Evolutionary conservation across 92 coral and sea anemone species (phyloP).

Genomic region (Epizoanthus illoricatus): DNA sequence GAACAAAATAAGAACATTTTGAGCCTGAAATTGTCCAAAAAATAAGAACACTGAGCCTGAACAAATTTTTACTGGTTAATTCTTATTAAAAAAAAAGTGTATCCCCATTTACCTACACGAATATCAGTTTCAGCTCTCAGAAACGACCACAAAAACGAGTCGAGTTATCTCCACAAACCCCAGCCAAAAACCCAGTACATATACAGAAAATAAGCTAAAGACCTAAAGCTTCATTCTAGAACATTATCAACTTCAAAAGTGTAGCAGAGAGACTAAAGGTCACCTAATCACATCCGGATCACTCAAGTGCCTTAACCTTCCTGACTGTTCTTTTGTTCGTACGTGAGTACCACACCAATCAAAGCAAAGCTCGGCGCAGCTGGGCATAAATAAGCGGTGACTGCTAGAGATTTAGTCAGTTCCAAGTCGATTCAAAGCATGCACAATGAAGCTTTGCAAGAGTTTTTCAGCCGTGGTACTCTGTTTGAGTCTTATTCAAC

Average conservation of each 20-base stretch:
- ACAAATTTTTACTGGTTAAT: too few relatives aligned
- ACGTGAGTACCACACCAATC: conserved; percentile 10
- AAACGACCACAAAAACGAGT: not conserved
- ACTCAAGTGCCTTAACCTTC: not conserved
- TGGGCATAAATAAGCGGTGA: not conserved
- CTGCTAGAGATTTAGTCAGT: not conserved
- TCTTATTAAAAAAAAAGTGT: too few relatives aligned
- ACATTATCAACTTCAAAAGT: not conserved
- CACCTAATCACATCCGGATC: not conserved
- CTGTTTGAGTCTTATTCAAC: conserved; percentile 3
- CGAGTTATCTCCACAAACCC: not conserved
- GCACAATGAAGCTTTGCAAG: conserved; percentile 12
- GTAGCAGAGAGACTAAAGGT: not conserved
- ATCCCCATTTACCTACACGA: too few relatives aligned
- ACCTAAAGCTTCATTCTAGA: not conserved
- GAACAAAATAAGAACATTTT: too few relatives aligned
- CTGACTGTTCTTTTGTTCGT: conserved; percentile 10
- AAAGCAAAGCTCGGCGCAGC: not conserved
- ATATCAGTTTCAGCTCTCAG: not conserved
- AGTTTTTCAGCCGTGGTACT: not conserved
- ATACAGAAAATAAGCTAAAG: not conserved
- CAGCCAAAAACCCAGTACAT: not conserved
- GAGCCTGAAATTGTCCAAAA: too few relatives aligned
- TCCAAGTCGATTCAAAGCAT: not conserved
- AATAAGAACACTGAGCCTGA: too few relatives aligned